Evolutionary conservation across 1,140 invertebrate species (phyloP).

Genomic region (Eciton burchellii): DNA sequence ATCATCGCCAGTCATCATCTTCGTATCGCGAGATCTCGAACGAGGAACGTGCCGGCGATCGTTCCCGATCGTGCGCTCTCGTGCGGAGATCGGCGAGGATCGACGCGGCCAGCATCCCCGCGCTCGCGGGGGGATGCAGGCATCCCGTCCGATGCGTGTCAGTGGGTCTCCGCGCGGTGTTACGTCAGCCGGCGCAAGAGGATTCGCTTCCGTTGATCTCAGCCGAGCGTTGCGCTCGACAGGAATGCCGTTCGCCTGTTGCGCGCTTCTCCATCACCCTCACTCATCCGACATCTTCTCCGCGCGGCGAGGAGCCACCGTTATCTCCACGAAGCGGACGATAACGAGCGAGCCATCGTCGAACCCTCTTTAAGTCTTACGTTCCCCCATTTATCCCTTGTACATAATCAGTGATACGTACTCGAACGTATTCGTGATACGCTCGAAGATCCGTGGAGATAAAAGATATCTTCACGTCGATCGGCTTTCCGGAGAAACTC

Average conservation of each 20-base stretch:
- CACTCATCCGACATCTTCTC: conserved; percentile 39
- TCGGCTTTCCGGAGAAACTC: not conserved
- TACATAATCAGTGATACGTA: too few relatives aligned
- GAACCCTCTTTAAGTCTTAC: too few relatives aligned
- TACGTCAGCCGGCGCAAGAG: conserved; percentile 77
- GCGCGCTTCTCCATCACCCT: conserved; percentile 33
- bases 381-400: too few relatives aligned
- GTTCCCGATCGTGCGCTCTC: conserved; percentile 5
- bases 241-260: conserved; percentile 57
- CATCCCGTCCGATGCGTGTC: conserved; percentile 76
- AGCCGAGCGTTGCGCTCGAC: conserved; percentile 53
- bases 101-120: conserved; percentile 8
- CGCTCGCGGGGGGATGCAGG: conserved; percentile 54
- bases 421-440: too few relatives aligned
- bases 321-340: conserved; percentile 26
- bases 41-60: too few relatives aligned
- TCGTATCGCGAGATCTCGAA: too few relatives aligned
- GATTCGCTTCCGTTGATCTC: conserved; percentile 73
- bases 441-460: not conserved
- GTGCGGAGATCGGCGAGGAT: not conserved
- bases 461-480: not conserved
- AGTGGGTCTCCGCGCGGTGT: conserved; percentile 79
- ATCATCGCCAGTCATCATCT: too few relatives aligned
- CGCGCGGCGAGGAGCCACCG: not conserved
- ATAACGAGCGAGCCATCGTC: not conserved